A percentile compares a stretch with the other conserved stretches of the same genome.
Evolutionary conservation across 2,797 vertebrate genomes (phyloP).

Genomic region (Sebastes hopkinsi): DNA sequence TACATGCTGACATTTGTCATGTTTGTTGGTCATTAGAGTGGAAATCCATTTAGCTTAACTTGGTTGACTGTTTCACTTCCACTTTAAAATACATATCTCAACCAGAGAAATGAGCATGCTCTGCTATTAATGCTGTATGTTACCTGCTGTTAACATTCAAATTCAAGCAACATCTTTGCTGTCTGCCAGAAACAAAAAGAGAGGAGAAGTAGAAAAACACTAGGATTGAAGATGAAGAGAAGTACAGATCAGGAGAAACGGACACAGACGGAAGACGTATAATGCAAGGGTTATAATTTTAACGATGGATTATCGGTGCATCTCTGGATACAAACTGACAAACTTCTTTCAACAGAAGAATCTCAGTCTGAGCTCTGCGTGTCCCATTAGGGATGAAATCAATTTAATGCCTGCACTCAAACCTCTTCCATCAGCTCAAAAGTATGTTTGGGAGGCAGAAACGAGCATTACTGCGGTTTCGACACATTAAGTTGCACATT

Average conservation of each 20-base stretch:
- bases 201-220: neutral
- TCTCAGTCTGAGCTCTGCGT: neutral
- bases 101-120: neutral
- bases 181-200: neutral
- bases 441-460: slow-evolving; percentile 43
- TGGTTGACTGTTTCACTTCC: no score
- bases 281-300: neutral
- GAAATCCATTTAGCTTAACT: no score
- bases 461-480: slow-evolving; percentile 44
- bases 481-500: slow-evolving; percentile 51
- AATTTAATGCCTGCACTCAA: neutral
- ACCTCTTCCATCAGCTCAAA: slow-evolving; percentile 40
- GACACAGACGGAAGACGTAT: neutral
- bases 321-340: neutral
- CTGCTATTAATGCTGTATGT: neutral
- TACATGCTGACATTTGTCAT: no score
- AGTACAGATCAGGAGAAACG: neutral
- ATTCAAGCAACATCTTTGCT: neutral
- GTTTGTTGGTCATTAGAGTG: no score
- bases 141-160: neutral
- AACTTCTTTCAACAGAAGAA: neutral
- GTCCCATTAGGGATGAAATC: neutral
- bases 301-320: neutral
- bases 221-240: neutral
- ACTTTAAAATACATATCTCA: neutral